A percentile compares a stretch with the other conserved stretches of the same genome.
Conservation (phyloP, 2,113 vertebrate species). For the human region DNA sequence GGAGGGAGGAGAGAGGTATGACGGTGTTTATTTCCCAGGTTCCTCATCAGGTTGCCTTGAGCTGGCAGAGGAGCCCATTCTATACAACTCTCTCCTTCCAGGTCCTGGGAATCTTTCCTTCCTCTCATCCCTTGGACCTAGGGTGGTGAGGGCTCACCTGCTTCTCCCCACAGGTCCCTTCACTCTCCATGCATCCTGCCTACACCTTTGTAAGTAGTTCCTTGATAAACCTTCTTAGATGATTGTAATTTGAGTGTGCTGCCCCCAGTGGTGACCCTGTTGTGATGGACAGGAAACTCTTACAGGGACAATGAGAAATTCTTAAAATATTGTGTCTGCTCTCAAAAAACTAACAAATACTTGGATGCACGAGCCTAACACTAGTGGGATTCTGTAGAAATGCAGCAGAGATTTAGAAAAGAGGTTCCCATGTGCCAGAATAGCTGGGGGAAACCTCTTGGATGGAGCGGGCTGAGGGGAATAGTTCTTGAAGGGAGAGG, state of each 20-base stretch:
- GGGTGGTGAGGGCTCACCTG: background rate
- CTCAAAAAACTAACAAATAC: background rate
- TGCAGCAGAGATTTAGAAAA: background rate
- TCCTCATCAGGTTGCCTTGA: background rate
- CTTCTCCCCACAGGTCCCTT: background rate
- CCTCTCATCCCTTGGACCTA: too few relatives aligned
- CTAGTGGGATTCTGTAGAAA: background rate
- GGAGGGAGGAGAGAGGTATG: too few relatives aligned
- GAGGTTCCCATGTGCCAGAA: rapidly evolving
- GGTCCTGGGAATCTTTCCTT: background rate
- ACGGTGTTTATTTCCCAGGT: background rate
- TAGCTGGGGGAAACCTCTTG: too few relatives aligned
- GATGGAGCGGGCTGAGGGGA: too few relatives aligned
- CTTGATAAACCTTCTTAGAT: background rate
- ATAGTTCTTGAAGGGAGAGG: background rate
- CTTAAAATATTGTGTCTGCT: background rate
- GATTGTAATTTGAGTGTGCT: background rate
- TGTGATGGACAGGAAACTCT: background rate
- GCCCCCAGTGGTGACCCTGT: too few relatives aligned
- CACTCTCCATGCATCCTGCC: rapidly evolving
- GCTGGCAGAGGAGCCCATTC: background rate
- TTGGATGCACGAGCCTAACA: background rate
- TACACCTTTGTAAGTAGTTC: too few relatives aligned
- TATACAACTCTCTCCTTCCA: background rate
- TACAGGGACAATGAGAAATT: background rate